phyloP scores from a whole-genome alignment of 2,888 invertebrate species.

The Dexiosoma caninum region DNA sequence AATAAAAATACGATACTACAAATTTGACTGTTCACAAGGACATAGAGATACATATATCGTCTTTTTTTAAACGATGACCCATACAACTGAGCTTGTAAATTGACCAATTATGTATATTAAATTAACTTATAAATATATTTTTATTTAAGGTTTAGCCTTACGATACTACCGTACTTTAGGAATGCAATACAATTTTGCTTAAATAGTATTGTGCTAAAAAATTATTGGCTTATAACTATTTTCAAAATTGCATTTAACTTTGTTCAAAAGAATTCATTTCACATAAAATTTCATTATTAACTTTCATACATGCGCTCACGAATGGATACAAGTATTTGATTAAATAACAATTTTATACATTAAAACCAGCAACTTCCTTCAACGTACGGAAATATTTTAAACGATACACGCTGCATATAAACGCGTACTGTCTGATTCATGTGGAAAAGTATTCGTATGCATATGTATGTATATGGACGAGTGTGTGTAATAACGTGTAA shows the following conservation, averaged over 20 bases:
- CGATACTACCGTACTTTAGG: no score
- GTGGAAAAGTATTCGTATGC: background rate
- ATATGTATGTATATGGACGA: background rate
- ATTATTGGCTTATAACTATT: background rate
- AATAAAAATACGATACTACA: no score
- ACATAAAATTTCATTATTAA: constrained; percentile 34
- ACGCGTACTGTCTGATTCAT: constrained; percentile 22
- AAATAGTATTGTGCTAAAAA: background rate
- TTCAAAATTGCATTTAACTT: background rate
- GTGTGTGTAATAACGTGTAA: background rate
- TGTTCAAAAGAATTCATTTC: constrained; percentile 23
- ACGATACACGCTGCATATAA: constrained; percentile 33
- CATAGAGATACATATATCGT: no score
- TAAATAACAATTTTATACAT: constrained; percentile 53
- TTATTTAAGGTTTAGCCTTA: no score
- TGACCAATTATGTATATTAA: no score
- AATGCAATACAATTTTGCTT: background rate
- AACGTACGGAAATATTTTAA: constrained; percentile 15
- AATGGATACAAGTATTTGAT: constrained; percentile 33
- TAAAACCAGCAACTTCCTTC: background rate
- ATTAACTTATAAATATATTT: no score
- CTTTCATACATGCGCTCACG: background rate
- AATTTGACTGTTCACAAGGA: no score
- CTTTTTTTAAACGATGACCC: no score
- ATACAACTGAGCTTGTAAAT: no score